These are phyloP conservation scores for Vultur gryphus DNA, from an alignment of 2,797 vertebrate genomes.

Conservation along the genomic window DNA sequence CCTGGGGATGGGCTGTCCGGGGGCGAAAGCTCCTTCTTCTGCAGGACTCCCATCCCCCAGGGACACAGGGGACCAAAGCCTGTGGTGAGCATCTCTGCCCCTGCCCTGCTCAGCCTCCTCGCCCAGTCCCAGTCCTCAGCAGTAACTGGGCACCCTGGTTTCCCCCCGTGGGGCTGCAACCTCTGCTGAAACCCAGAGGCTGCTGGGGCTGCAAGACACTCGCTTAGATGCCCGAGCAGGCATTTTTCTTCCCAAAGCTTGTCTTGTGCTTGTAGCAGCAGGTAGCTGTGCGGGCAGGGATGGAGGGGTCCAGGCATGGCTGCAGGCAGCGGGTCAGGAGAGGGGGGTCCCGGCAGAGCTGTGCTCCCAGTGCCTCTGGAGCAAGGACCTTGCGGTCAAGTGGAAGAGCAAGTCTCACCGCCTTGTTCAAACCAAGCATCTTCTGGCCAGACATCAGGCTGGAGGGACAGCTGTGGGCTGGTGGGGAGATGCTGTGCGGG, in stretches of 20 bases:
- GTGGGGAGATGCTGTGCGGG: rapidly evolving
- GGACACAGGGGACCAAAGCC: background rate
- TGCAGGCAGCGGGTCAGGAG: background rate
- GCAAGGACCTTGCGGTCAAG: background rate
- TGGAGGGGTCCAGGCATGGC: background rate
- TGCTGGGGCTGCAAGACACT: background rate
- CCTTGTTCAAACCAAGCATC: background rate
- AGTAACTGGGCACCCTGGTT: background rate
- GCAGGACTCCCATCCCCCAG: background rate
- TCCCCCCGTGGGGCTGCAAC: background rate
- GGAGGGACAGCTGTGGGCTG: background rate
- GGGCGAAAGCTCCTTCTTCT: background rate
- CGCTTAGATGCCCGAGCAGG: background rate
- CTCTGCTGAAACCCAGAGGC: background rate
- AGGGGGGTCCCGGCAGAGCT: background rate
- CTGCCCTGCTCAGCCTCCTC: background rate
- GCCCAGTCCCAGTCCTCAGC: background rate
- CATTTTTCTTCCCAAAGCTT: background rate
- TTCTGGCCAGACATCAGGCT: background rate
- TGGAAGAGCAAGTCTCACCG: background rate
- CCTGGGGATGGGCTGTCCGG: background rate
- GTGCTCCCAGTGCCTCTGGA: background rate
- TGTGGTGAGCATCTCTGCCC: background rate
- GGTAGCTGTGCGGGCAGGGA: background rate
- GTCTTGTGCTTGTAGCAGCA: background rate